Base-by-base conservation (phyloP, 2,797 vertebrate genomes). In the Tiaroga cobitis region DNA sequence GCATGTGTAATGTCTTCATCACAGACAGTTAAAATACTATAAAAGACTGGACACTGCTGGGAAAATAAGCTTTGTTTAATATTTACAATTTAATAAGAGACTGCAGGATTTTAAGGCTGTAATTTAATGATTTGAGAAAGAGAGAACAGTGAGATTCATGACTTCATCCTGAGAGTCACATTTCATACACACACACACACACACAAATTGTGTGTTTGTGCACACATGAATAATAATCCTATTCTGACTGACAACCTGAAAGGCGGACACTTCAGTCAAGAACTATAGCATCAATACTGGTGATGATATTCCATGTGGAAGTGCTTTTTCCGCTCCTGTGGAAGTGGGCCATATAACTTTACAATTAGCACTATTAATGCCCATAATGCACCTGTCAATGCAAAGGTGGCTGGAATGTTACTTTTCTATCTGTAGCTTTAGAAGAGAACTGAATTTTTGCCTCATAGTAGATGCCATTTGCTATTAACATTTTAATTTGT, bases 11-110 rank as follows among this genome's bases (percentile, higher is more conserved):
- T 59, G 51, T 26, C 34, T 81, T 29, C 34, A 56, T 26, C 15
- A 56, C 34, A 41, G 80, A 59, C n/a, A 56, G 65, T 51, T 51
- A 21, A 19, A 49, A 43, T n/a, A 54, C 46, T 69, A 24, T 81
- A 81, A 56, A 5, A 56, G 46, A 54, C 29, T 51, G 11, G 18
- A 41, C n/a, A 43, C n/a, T 49, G 70, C n/a, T 46, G 43, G 26
- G 16, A 74, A 73, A 73, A 49, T 10, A 29, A 32, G 16, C n/a
- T 61, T 26, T 19, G 43, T 51, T 74, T 51, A 21, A 74, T 74
- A 74, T 32, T 74, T 74, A 74, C 46, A 32, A 74, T 51, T 21
- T 32, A 74, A 74, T 32, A 74, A 51, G 51, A 15, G 8, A 76
- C 74, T 39, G 13, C 21, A 39, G 51, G 19, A 37, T 51, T 24